These are phyloP conservation scores for Austrolebias charrua DNA, from an alignment of 2,797 vertebrate genomes.

Conservation along the genomic window DNA sequence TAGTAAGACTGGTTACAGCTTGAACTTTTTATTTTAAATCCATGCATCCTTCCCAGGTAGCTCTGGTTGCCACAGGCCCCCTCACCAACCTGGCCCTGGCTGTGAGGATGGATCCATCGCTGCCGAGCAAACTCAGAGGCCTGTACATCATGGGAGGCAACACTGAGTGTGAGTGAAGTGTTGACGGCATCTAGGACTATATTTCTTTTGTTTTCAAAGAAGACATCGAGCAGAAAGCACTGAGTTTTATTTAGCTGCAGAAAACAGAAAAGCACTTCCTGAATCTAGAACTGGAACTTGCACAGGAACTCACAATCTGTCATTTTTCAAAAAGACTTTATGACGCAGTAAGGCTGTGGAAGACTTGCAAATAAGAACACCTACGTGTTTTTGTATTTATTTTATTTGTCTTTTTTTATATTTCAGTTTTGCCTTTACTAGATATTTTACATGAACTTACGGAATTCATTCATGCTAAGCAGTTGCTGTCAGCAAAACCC, in stretches of 20 bases:
- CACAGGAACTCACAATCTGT: too few species aligned
- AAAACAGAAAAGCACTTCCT: too few species aligned
- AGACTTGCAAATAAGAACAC: too few species aligned
- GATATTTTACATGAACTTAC: too few species aligned
- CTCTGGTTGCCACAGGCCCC: constrained; percentile 79
- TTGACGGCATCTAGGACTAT: neutral
- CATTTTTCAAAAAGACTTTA: too few species aligned
- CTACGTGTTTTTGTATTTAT: too few species aligned
- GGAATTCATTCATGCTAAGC: too few species aligned
- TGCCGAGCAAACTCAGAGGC: constrained; percentile 76
- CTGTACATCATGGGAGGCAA: constrained; percentile 84
- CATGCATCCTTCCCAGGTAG: constrained; percentile 64
- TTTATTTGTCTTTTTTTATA: too few species aligned
- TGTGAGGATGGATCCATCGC: constrained; percentile 77
- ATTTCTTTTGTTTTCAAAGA: neutral
- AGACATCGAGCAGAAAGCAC: neutral
- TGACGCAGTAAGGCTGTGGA: too few species aligned
- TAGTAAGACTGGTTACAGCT: neutral
- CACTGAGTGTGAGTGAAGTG: constrained; percentile 74
- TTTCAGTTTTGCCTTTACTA: too few species aligned
- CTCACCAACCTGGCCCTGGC: constrained; percentile 84
- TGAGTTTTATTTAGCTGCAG: neutral
- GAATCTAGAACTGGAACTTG: too few species aligned
- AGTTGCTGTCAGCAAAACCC: too few species aligned
- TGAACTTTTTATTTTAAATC: neutral